Evolutionary conservation across 2,113 vertebrate species (phyloP).

Genomic region (Protobothrops flavoviridis): DNA sequence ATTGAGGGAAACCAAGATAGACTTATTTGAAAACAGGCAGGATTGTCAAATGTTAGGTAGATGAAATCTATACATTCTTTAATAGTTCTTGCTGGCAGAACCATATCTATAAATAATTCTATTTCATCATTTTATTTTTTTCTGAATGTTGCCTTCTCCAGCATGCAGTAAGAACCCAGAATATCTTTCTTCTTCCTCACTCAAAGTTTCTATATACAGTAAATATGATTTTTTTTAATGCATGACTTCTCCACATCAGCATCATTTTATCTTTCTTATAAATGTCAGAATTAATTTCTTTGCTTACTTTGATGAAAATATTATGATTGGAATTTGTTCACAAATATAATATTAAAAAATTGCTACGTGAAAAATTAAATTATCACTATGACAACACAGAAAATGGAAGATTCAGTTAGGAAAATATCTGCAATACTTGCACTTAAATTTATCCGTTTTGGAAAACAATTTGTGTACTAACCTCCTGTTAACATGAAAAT

Average conservation of each 20-base stretch:
- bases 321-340: background rate
- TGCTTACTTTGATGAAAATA: background rate
- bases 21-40: too few relatives aligned
- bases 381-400: background rate
- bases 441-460: conserved; percentile 11
- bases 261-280: background rate
- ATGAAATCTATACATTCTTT: too few relatives aligned
- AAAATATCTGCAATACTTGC: background rate
- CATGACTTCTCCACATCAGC: background rate
- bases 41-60: too few relatives aligned
- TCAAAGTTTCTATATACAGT: background rate
- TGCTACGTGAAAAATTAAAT: background rate
- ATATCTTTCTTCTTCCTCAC: background rate
- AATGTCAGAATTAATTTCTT: background rate
- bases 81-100: too few relatives aligned
- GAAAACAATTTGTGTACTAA: background rate
- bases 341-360: background rate
- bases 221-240: background rate
- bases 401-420: conserved; percentile 15
- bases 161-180: background rate
- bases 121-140: background rate
- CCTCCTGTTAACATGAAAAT: background rate
- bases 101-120: background rate
- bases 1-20: too few relatives aligned
- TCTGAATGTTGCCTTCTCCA: background rate